A percentile compares a stretch with the other conserved stretches of the same genome.
phyloP scores from a whole-genome alignment of 2,797 vertebrate genomes.

The Esox lucius region DNA sequence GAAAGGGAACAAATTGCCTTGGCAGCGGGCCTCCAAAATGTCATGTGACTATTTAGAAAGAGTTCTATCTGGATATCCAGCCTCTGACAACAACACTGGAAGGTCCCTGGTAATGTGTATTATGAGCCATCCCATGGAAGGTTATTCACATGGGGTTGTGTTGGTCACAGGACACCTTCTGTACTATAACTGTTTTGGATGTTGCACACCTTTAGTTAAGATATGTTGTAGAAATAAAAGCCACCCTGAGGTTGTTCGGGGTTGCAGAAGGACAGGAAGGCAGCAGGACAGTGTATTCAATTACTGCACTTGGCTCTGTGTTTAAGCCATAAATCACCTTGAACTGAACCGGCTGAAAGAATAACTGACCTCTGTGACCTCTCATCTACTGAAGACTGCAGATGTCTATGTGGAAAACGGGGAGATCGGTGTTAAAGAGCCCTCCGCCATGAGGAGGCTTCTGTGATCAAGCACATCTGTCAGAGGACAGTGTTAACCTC shows the following conservation, averaged over 20 bases:
- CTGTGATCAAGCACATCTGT: neutral
- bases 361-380: slow-evolving; percentile 31
- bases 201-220: too few relatives aligned
- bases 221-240: too few relatives aligned
- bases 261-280: neutral
- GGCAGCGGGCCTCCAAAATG: too few relatives aligned
- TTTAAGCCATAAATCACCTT: slow-evolving; percentile 34
- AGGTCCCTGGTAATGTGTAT: too few relatives aligned
- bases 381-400: neutral
- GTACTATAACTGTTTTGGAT: too few relatives aligned
- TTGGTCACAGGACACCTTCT: too few relatives aligned
- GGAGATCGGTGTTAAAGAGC: neutral
- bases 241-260: too few relatives aligned
- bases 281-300: slow-evolving; percentile 29
- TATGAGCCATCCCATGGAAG: too few relatives aligned
- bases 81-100: too few relatives aligned
- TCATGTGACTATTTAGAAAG: neutral
- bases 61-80: too few relatives aligned
- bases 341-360: slow-evolving; percentile 22
- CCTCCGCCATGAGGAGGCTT: neutral
- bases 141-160: too few relatives aligned
- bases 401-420: neutral
- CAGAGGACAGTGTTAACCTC: neutral
- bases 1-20: neutral
- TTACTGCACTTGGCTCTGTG: slow-evolving; percentile 29